Conservation (phyloP, 2,797 vertebrate genomes). For the Sebastolobus alascanus region DNA sequence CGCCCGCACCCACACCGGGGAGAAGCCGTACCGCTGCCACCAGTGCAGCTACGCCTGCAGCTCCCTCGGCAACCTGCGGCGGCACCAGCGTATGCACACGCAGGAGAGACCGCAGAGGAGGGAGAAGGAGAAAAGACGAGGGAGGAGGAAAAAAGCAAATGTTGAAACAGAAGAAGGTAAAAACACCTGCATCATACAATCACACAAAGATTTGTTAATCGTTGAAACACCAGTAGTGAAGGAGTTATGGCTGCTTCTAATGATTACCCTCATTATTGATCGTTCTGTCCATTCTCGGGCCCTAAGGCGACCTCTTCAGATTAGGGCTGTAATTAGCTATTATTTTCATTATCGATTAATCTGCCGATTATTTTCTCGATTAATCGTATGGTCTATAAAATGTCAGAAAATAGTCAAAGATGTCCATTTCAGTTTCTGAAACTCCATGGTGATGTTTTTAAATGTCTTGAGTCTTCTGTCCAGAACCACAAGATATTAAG, state of each 20-base stretch:
- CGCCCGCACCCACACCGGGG: slow-evolving; percentile 94
- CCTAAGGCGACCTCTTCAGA: too few relatives aligned
- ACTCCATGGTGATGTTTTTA: too few relatives aligned
- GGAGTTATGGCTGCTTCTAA: not conserved
- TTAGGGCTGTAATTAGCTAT: too few relatives aligned
- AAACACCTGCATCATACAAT: not conserved
- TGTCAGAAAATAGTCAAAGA: too few relatives aligned
- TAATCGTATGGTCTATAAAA: too few relatives aligned
- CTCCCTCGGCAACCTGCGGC: slow-evolving; percentile 95
- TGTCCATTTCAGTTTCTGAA: too few relatives aligned
- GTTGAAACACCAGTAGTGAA: not conserved
- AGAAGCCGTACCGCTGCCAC: slow-evolving; percentile 94
- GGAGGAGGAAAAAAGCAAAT: slow-evolving; percentile 50
- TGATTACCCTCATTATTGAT: not conserved
- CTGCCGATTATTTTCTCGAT: too few relatives aligned
- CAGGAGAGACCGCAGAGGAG: slow-evolving; percentile 89
- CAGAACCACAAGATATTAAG: too few relatives aligned
- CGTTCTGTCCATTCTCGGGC: too few relatives aligned
- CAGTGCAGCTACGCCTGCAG: slow-evolving; percentile 96
- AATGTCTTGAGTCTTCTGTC: too few relatives aligned
- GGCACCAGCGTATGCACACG: slow-evolving; percentile 93
- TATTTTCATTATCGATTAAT: too few relatives aligned
- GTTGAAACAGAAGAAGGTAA: slow-evolving; percentile 59
- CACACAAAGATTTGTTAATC: too few relatives aligned
- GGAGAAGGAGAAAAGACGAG: slow-evolving; percentile 72